These are phyloP conservation scores for Turnix velox DNA, from an alignment of 2,113 vertebrate species.

Conservation along the genomic window DNA sequence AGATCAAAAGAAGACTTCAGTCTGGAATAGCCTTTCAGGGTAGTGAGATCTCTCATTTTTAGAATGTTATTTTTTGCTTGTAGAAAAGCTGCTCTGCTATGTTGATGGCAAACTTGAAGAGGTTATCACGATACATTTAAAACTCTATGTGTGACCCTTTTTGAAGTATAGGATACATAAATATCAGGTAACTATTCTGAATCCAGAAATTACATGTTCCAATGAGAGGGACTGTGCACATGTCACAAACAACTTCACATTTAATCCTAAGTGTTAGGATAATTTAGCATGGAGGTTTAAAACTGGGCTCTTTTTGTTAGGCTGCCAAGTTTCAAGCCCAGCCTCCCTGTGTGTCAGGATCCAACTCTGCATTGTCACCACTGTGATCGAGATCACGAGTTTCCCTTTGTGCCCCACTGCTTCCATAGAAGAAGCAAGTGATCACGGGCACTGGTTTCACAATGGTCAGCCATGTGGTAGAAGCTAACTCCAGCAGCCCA, in stretches of 20 bases:
- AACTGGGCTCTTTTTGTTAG: background rate
- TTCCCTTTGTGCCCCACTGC: constrained; percentile 15
- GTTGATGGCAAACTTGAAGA: background rate
- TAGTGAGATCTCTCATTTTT: background rate
- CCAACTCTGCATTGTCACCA: constrained; percentile 1
- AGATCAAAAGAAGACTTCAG: background rate
- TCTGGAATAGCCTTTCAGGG: background rate
- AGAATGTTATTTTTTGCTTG: background rate
- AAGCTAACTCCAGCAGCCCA: constrained; percentile 3
- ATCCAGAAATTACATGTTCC: background rate
- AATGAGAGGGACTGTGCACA: background rate
- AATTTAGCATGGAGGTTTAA: constrained; percentile 17
- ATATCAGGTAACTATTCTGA: background rate
- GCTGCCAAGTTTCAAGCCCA: constrained; percentile 25
- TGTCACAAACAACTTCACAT: background rate
- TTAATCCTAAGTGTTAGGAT: background rate
- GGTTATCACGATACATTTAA: background rate
- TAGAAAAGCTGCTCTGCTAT: background rate
- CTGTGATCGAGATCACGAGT: background rate
- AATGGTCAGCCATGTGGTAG: background rate
- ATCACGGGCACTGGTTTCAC: background rate
- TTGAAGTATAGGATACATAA: background rate
- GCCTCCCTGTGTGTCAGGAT: background rate
- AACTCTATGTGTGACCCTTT: background rate
- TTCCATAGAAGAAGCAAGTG: constrained; percentile 35